Conservation (phyloP, 2,888 invertebrate genomes). For the Iphiclides podalirius region DNA sequence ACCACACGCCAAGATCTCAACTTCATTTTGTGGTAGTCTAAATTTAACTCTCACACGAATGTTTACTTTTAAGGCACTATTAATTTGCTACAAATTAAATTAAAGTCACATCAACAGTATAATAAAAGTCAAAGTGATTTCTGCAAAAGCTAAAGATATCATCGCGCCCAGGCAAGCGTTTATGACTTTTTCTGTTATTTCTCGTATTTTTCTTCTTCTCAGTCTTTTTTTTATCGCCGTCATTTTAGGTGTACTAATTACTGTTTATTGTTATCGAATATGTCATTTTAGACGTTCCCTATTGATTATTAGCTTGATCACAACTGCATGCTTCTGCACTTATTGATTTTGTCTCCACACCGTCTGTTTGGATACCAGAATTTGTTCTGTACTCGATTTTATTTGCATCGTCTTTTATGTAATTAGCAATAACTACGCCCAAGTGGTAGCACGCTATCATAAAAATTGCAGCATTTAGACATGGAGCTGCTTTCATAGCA, state of each 20-base stretch:
- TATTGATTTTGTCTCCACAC: conserved; percentile 8
- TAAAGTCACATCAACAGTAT: conserved; percentile 43
- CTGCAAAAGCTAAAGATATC: conserved; percentile 53
- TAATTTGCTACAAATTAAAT: too few species aligned
- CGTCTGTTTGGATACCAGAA: conserved; percentile 12
- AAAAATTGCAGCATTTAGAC: conserved; percentile 43
- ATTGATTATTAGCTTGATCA: background rate
- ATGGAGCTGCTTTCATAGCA: conserved; percentile 51
- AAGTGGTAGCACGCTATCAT: conserved; percentile 49
- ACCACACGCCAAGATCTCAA: conserved; percentile 5
- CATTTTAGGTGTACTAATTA: conserved; percentile 38
- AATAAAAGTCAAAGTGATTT: conserved; percentile 51
- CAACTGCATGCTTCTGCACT: conserved; percentile 30
- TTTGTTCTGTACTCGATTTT: background rate
- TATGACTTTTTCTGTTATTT: conserved; percentile 46
- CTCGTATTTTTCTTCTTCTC: conserved; percentile 41
- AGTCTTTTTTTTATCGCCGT: conserved; percentile 43
- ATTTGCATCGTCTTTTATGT: conserved; percentile 35
- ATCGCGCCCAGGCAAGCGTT: conserved; percentile 51
- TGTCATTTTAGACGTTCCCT: too few species aligned
- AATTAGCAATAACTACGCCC: conserved; percentile 38
- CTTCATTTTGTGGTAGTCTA: background rate
- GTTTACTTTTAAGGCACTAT: too few species aligned
- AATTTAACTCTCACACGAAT: too few species aligned
- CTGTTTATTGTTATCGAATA: too few species aligned